Base-by-base conservation (phyloP, 2,888 invertebrate genomes). In the Nephrocerus scutellatus region DNA sequence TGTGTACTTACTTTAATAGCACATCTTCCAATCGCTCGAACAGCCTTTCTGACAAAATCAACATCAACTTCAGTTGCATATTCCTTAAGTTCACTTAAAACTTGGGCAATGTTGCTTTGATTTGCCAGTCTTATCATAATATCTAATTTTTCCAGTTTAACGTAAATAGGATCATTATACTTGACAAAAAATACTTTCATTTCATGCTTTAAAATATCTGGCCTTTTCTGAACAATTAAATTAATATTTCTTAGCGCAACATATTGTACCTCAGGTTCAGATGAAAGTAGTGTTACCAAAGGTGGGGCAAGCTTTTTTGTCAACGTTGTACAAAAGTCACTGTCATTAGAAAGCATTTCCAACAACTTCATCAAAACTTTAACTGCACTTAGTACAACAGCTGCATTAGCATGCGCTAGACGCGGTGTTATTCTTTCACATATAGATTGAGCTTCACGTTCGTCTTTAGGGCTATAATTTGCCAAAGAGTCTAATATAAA, bases 121-220 rank as follows among this genome's bases (percentile, higher is more conserved):
- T 92, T 93, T 12, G 98, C 97, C 51, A 99, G 73, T 12, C 98
- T 82, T 57, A 99, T 99, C 97, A 98, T 98, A 41, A 98, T 98
- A 66, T 98, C 98, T 55, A 98, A 63, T 65, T 98, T 98, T 68
- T 98, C 98, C 45, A 98, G 74, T 66, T 98, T 98, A 28, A 99
- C 98, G 68, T 99, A 98, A 64, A 99, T 99, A 0, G 98, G 98
- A 72, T 99, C 98, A 68, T 98, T 99, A 74, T 99, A 98, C 63
- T 98, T 98, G 23, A 99, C 98, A 68, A 98, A 98, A 74, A 98
- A 99, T 42, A 91, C 92, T 76, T 98, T 98, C 97, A 99, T 97
- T 72, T 99, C 98, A 59, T 97, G 95, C 66, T 98, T 98, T 30
- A 99, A 72, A 52, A 99, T 97, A 44, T 99, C 98, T 0, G 97